phyloP scores from a whole-genome alignment of 37 sponge, comb jelly and placozoan genomes.

The Aphrocallistes beatrix region DNA sequence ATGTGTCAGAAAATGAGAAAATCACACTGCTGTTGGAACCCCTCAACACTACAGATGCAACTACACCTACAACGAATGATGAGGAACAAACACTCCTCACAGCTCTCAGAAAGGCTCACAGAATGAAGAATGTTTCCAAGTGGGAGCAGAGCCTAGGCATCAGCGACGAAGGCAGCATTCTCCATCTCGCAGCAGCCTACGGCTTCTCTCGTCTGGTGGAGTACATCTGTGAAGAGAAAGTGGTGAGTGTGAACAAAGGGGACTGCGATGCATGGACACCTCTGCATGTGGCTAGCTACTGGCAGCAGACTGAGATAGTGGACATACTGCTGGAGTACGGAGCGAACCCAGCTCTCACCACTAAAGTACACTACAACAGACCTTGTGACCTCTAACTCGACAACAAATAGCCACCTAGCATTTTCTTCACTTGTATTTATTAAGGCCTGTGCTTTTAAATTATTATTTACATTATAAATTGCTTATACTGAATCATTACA shows the following conservation, averaged over 20 bases:
- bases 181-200: neutral
- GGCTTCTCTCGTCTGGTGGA: neutral
- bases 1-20: neutral
- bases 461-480: no score
- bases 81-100: neutral
- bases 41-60: neutral
- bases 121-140: neutral
- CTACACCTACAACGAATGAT: neutral
- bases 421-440: no score
- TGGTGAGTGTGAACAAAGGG: neutral
- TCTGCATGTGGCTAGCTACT: conserved; percentile 14
- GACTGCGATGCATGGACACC: neutral
- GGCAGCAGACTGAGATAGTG: neutral
- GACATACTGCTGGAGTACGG: neutral
- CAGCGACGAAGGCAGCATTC: conserved; percentile 7
- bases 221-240: neutral
- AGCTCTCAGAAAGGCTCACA: neutral
- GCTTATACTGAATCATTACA: no score
- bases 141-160: conserved; percentile 1
- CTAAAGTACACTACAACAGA: conserved; percentile 3
- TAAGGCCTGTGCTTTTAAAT: no score
- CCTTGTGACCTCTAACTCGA: neutral
- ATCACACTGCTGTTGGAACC: neutral
- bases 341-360: neutral
- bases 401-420: no score